Conservation (phyloP, 1,140 invertebrate species). For the Drosophila nigrodunni region DNA sequence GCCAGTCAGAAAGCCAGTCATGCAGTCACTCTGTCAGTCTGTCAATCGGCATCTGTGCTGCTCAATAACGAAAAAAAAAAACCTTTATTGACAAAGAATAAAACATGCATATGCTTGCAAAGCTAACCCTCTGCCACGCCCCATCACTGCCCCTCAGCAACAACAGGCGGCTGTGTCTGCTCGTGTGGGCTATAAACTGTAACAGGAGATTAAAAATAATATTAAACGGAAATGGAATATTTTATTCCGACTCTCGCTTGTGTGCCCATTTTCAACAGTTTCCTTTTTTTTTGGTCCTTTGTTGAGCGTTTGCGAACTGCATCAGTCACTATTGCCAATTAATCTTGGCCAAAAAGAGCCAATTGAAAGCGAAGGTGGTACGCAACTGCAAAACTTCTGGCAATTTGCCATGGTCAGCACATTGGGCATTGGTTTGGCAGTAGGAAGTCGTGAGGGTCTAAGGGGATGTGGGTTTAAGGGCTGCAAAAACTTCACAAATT, state of each 20-base stretch:
- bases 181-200: slow-evolving; percentile 62
- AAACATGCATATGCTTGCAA: slow-evolving; percentile 65
- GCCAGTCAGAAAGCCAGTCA: slow-evolving; percentile 9
- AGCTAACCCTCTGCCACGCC: not conserved
- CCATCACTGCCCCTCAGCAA: not conserved
- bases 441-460: no score
- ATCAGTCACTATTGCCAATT: slow-evolving; percentile 60
- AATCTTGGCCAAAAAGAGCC: slow-evolving; percentile 53
- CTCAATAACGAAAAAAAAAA: not conserved
- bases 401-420: slow-evolving; percentile 67
- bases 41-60: slow-evolving; percentile 38
- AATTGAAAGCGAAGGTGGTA: slow-evolving; percentile 11
- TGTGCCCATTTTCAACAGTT: not conserved
- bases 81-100: slow-evolving; percentile 76
- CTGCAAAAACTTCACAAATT: slow-evolving; percentile 51
- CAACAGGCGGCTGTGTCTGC: slow-evolving; percentile 2
- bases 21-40: slow-evolving; percentile 27
- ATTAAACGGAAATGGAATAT: slow-evolving; percentile 79
- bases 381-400: slow-evolving; percentile 4
- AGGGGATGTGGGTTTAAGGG: no score
- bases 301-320: slow-evolving; percentile 16
- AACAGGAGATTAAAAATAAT: slow-evolving; percentile 78
- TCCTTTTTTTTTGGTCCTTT: no score
- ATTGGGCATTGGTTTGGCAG: slow-evolving; percentile 17
- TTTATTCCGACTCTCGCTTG: slow-evolving; percentile 50